Base-by-base conservation (phyloP, 2,888 invertebrate genomes). In the Oscheius sp. region DNA sequence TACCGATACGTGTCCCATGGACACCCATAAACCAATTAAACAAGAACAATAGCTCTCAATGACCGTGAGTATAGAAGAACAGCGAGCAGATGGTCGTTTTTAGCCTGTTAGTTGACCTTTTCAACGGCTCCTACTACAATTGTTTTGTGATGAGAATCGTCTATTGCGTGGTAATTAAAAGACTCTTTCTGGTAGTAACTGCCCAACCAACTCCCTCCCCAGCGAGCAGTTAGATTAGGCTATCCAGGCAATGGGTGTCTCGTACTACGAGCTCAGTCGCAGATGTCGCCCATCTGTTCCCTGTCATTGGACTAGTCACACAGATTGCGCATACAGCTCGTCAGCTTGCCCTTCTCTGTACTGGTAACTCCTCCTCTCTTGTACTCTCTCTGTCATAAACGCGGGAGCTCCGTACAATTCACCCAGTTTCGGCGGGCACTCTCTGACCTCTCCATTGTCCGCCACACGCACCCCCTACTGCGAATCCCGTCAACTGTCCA, bases 281-380 rank as follows among this genome's bases (percentile, higher is more conserved):
- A 65, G 65, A 65, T 65, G 65, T 65, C 65, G 65, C 65, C 42
- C 68, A 68, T 68, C 68, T 68, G 68, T 53, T 68, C 68, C 11
- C 62, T 62, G 62, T 29, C 62, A 21, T 35, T 13, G 21, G 3
- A 53, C 53, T n/a, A n/a, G n/a, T 53, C n/a, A 5, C 48, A 63
- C 42, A 42, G 63, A 50, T 60, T 60, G 60, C 60, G 60, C 60
- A 60, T 37, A 42, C 42, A 42, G 42, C 32, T 60, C 63, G 21
- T 10, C 63, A 48, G 63, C 63, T 63, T 47, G 51, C 51, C 47
- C 47, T 11, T 37, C 29, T 48, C 21, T 42, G 50, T 42, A 48
- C 10, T 4, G 48, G 48, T 63, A 13, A n/a, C 47, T 7, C n/a
- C 37, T 37, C 11, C 7, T 21, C 11, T 2, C 9, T 29, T 63